These are phyloP conservation scores for Epiblema foenella DNA, from an alignment of 2,888 invertebrate species.

Conservation along the genomic window DNA sequence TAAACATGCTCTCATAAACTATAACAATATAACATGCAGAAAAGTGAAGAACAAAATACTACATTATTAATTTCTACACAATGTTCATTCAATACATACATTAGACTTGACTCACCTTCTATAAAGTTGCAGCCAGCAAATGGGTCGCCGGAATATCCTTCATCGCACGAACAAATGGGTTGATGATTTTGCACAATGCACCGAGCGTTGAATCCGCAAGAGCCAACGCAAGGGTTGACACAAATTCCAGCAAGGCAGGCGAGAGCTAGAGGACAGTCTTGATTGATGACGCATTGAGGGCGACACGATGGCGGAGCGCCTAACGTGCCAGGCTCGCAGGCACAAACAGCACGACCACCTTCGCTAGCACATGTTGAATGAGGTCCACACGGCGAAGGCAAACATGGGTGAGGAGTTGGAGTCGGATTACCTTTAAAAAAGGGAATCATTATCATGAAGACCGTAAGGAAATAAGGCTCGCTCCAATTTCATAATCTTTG, in stretches of 20 bases:
- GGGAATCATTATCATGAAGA: not conserved
- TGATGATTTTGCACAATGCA: conserved; percentile 90
- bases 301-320: conserved; percentile 92
- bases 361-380: conserved; percentile 87
- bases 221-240: conserved; percentile 90
- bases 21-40: conserved; percentile 46
- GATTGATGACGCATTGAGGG: conserved; percentile 91
- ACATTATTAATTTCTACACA: conserved; percentile 33
- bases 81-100: not conserved
- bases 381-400: conserved; percentile 89
- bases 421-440: conserved; percentile 56
- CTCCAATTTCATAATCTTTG: not conserved
- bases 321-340: conserved; percentile 89
- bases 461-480: not conserved
- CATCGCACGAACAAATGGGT: conserved; percentile 89
- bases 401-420: conserved; percentile 80
- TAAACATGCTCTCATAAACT: conserved; percentile 47
- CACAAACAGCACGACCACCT: conserved; percentile 88
- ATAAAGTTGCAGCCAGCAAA: conserved; percentile 89
- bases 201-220: conserved; percentile 90
- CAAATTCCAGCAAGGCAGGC: conserved; percentile 90
- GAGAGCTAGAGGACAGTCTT: conserved; percentile 90
- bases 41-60: conserved; percentile 45
- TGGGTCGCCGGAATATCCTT: conserved; percentile 92
- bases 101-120: conserved; percentile 77